Conservation (phyloP, 37 sponge, comb jelly and placozoan species). For the Cliona cf. orientalis region DNA sequence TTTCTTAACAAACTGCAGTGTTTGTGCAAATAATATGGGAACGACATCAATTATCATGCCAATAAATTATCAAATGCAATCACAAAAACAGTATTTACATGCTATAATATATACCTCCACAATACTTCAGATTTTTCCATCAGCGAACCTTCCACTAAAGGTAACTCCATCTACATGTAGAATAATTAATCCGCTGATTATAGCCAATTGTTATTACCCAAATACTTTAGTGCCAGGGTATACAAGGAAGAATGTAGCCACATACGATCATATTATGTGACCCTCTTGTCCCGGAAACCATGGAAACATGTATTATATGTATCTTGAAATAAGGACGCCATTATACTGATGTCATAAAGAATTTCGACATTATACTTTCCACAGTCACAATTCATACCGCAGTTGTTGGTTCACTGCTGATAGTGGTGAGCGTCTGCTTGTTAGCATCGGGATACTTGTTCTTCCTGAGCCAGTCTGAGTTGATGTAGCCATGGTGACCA, state of each 20-base stretch:
- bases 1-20: too few relatives aligned
- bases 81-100: not conserved
- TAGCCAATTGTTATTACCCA: not conserved
- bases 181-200: not conserved
- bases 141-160: not conserved
- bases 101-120: not conserved
- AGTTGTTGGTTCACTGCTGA: not conserved
- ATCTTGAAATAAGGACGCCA: not conserved
- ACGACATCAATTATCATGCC: not conserved
- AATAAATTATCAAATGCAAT: not conserved
- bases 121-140: not conserved
- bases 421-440: not conserved
- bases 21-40: too few relatives aligned
- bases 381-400: too few relatives aligned
- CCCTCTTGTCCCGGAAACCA: too few relatives aligned
- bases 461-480: not conserved
- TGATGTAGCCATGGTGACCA: conserved; percentile 17
- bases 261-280: too few relatives aligned
- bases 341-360: too few relatives aligned
- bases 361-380: too few relatives aligned
- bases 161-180: not conserved
- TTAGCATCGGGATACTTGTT: not conserved
- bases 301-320: not conserved
- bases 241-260: too few relatives aligned
- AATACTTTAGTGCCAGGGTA: too few relatives aligned